A percentile compares a stretch with the other conserved stretches of the same genome.
These are phyloP conservation scores for Dysdera silvatica DNA, from an alignment of 1,140 invertebrate genomes.

Conservation along the genomic window DNA sequence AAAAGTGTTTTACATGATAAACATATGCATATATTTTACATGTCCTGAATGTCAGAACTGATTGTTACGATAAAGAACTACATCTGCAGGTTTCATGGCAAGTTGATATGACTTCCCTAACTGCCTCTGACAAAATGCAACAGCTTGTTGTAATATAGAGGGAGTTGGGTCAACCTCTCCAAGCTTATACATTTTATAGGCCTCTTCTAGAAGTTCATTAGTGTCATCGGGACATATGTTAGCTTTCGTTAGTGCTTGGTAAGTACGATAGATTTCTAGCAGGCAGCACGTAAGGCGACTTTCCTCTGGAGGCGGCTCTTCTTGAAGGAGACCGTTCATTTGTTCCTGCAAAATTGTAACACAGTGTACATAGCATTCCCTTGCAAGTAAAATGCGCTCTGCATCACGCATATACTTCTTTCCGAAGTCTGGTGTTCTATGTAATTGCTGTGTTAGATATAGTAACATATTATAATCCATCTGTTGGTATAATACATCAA, in stretches of 20 bases:
- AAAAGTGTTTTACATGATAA: too few species aligned
- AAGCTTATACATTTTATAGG: slow-evolving; percentile 30
- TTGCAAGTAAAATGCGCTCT: slow-evolving; percentile 30
- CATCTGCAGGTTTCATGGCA: neutral
- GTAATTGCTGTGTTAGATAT: slow-evolving; percentile 67
- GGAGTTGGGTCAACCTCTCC: slow-evolving; percentile 30
- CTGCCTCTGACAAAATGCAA: slow-evolving; percentile 35
- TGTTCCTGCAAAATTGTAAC: slow-evolving; percentile 19
- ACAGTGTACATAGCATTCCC: slow-evolving; percentile 10
- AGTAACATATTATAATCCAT: slow-evolving; percentile 73
- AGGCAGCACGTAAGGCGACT: slow-evolving; percentile 25
- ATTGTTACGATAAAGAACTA: too few species aligned
- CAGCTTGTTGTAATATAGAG: slow-evolving; percentile 37
- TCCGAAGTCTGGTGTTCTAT: slow-evolving; percentile 67
- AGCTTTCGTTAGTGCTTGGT: slow-evolving; percentile 21
- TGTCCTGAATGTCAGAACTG: too few species aligned
- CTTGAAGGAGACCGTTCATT: slow-evolving; percentile 25
- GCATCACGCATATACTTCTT: slow-evolving; percentile 47
- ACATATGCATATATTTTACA: too few species aligned
- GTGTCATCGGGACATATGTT: slow-evolving; percentile 11
- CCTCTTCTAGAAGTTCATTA: slow-evolving; percentile 31
- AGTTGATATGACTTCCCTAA: slow-evolving; percentile 16
- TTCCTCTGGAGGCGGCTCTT: slow-evolving; percentile 25
- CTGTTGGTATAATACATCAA: slow-evolving; percentile 68
- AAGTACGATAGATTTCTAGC: slow-evolving; percentile 28